A percentile compares a stretch with the other conserved stretches of the same genome.
Conservation (phyloP, 2,113 vertebrate genomes). For the Aldabrachelys gigantea region DNA sequence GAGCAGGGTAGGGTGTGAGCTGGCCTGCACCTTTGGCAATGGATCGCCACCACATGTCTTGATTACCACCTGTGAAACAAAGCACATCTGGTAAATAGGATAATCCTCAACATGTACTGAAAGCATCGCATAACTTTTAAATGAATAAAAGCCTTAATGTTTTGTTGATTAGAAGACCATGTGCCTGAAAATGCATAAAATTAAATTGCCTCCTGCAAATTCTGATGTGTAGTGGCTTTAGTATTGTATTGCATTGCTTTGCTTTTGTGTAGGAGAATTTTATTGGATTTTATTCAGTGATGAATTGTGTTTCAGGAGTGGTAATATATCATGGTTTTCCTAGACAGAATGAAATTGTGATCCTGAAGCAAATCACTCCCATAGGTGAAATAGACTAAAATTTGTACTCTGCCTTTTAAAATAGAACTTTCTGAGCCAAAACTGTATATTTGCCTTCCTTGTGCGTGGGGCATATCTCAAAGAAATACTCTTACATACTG, state of each 20-base stretch:
- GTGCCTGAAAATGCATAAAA: neutral
- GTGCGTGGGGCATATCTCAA: neutral
- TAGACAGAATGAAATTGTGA: neutral
- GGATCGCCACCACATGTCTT: neutral
- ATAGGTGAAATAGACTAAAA: neutral
- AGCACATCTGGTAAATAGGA: neutral
- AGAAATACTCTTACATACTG: neutral
- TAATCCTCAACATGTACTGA: neutral
- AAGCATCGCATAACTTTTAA: neutral
- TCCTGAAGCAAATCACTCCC: slow-evolving; percentile 6
- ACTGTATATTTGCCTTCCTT: neutral
- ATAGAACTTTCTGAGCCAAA: neutral
- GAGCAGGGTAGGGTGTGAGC: no score
- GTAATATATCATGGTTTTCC: neutral
- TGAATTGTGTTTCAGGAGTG: neutral
- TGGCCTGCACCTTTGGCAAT: neutral
- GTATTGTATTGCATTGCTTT: neutral
- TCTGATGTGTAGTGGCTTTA: neutral
- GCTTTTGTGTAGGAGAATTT: neutral
- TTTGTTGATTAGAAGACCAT: neutral
- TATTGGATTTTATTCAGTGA: neutral
- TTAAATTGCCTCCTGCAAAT: neutral
- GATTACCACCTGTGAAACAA: neutral
- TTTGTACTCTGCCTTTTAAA: neutral
- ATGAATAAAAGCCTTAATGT: neutral